Evolutionary conservation across 64 coral and sea anemone species (phyloP).

Genomic region (Platygyra sinensis): DNA sequence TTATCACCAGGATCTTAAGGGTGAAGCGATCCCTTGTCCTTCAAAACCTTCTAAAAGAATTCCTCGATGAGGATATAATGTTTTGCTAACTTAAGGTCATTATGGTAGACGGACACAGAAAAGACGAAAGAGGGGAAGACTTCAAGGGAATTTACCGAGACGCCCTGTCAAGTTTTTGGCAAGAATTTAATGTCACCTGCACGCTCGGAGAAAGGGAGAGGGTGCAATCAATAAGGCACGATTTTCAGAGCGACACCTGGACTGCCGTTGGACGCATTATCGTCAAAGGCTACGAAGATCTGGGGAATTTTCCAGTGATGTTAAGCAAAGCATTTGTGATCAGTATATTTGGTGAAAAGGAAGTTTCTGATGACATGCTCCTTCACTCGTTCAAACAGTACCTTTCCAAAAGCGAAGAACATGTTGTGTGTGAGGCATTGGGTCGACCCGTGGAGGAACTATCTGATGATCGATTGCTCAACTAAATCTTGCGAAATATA

Average conservation of each 20-base stretch:
- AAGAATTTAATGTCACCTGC: slow-evolving; percentile 60
- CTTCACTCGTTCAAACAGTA: no score
- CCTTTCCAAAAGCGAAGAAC: slow-evolving; percentile 62
- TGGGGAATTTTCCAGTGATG: no score
- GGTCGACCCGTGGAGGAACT: slow-evolving; percentile 2
- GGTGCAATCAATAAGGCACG: slow-evolving; percentile 65
- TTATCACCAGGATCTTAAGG: slow-evolving; percentile 43
- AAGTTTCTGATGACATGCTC: no score
- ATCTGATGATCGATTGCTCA: slow-evolving; percentile 40
- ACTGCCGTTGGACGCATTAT: no score
- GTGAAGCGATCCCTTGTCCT: slow-evolving; percentile 57
- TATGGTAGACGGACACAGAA: slow-evolving; percentile 65
- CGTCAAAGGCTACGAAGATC: no score
- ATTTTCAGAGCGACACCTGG: slow-evolving; percentile 49
- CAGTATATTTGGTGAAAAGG: no score
- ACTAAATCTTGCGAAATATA: no score
- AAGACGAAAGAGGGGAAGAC: no score
- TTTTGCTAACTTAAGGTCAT: slow-evolving; percentile 57
- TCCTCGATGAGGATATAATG: slow-evolving; percentile 62
- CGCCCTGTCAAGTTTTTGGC: no score
- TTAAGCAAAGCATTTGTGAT: no score
- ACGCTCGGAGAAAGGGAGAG: slow-evolving; percentile 64
- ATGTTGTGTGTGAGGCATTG: slow-evolving; percentile 46
- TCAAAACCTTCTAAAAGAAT: slow-evolving; percentile 60
- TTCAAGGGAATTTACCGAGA: slow-evolving; percentile 77